phyloP scores from a whole-genome alignment of 2,888 invertebrate genomes.

The Mimas tiliae region DNA sequence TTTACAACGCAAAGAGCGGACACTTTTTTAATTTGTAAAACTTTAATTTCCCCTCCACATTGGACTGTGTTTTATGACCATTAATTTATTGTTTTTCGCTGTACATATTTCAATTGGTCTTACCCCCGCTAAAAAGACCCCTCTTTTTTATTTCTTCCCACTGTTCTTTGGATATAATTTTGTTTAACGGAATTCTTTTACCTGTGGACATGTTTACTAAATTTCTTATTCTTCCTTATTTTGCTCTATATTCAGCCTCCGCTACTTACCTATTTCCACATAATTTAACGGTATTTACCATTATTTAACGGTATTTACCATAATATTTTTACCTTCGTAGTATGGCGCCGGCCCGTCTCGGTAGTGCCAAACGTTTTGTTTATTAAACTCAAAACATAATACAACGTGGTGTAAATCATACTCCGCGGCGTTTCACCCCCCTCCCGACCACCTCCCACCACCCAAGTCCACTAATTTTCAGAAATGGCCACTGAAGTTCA shows the following conservation, averaged over 20 bases:
- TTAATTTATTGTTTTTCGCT: conserved; percentile 17
- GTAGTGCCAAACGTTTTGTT: conserved; percentile 81
- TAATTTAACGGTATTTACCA: neutral
- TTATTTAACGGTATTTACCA: neutral
- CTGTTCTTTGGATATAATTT: too few relatives aligned
- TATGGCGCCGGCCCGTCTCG: conserved; percentile 60
- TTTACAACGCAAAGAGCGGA: too few relatives aligned
- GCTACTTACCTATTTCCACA: neutral
- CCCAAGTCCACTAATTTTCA: conserved; percentile 79
- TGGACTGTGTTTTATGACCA: neutral
- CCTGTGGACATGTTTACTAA: too few relatives aligned
- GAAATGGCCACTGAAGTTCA: conserved; percentile 76
- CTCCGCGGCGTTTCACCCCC: conserved; percentile 60
- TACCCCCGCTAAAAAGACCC: too few relatives aligned
- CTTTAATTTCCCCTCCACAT: neutral
- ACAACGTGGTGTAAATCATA: conserved; percentile 87
- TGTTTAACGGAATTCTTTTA: too few relatives aligned
- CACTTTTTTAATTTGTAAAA: neutral
- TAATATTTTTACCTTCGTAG: neutral
- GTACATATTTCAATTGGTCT: too few relatives aligned
- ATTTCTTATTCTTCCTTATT: neutral
- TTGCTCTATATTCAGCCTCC: neutral
- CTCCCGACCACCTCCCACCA: conserved; percentile 45
- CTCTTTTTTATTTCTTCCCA: too few relatives aligned
- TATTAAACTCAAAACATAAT: conserved; percentile 87